Evolutionary conservation across 2,797 vertebrate genomes (phyloP), one percentile per base, ranked within the genome.

Genomic region (Gymnopithys bicolor): DNA sequence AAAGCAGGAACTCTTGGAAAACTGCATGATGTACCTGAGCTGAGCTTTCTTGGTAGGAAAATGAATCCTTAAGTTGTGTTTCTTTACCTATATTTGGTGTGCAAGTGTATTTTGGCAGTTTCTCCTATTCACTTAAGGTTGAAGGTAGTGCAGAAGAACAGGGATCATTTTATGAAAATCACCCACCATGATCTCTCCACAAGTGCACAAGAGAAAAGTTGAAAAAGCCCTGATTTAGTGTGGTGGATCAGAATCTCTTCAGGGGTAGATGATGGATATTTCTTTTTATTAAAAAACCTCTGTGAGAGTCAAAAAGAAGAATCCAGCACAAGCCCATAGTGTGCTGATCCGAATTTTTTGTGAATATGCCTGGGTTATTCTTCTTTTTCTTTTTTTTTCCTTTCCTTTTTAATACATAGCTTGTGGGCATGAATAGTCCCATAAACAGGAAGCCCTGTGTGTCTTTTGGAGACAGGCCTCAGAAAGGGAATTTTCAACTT

Each of bases 381-480:
- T 35, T 9, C 6, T 35, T 49, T 33, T 37, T 37, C 12, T 53
- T 32, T 53, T 19, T 18, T 19, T 19, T 53, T 32, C 30, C 3
- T 51, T 27, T 15, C 4, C 35, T 37, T 77, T 71, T 52, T 39
- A 19, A 37, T 53, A 73, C 16, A 19, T 90, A 75, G 69, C 80
- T 82, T 55, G 39, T 59, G 67, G 80, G 69, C 70, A 82, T 88
- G 66, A 81, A 69, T 19, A 27, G 35, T 82, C 11, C 1, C 56
- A 58, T 80, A 95, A 96, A 84, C 92, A 95, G 93, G 86, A 93
- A 96, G 17, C 63, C 25, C 22, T 84, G 21, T 95, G 90, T 79
- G 59, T 89, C 70, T 95, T 83, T 95, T 93, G 73, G 93, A 95
- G 84, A 78, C 45, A 84, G 73, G 62, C n/a, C 28, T 35, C 66